Base-by-base conservation (phyloP, 2,113 vertebrate genomes). In the Pollachius pollachius region DNA sequence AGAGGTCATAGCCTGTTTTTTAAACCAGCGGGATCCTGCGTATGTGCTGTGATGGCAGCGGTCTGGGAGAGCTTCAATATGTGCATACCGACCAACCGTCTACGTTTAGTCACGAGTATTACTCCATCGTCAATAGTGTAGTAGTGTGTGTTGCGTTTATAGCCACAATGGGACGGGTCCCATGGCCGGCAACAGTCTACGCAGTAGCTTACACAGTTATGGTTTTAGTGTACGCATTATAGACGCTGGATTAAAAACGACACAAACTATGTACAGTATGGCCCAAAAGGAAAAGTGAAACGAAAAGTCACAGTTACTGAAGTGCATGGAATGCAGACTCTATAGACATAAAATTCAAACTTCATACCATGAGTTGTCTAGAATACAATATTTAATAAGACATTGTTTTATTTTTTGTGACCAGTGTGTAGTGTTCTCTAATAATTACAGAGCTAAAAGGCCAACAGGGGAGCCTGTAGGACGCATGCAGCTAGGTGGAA, bases 161-260 rank as follows among this genome's bases (percentile, higher is more conserved):
- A 65, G 72, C 87, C 80, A 81, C 80, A 82, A 48, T 12, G 41
- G 41, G 41, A 1, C 0, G 1, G 41, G 8, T 89, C 84, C 77
- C 85, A 86, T 84, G 89, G 89, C 87, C 80, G 83, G 82, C 87
- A 77, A 93, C 85, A 86, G 84, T 87, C 86, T 88, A 79, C 76
- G 74, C 76, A 92, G 93, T 93, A 94, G 92, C 92, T 92, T 92
- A 93, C 92, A 91, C 91, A 78, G 85, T 89, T 87, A 87, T 83
- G 87, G 80, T 86, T 91, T 92, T 91, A 93, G 86, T 89, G 84
- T 91, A 88, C 67, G 85, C 83, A 82, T 85, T 72, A 75, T 77
- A 82, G 82, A 90, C 76, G 84, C 81, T 88, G 81, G 76, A 78
- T 92, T 90, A 92, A 93, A 92, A 92, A 90, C 84, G 71, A 76